Conservation (phyloP, 2,113 vertebrate species). For the Sebastes schlegelii region DNA sequence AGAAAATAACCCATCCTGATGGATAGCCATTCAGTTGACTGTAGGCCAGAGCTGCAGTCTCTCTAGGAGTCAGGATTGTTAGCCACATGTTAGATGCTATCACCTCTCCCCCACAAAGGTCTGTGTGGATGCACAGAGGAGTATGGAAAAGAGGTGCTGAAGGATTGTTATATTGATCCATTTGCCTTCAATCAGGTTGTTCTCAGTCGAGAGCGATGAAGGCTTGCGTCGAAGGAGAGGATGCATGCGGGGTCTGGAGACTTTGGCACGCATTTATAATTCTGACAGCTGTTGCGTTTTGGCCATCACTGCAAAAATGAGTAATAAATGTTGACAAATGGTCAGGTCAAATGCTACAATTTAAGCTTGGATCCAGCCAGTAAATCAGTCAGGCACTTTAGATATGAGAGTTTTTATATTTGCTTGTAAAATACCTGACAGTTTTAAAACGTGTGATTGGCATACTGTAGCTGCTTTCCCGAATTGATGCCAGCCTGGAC, state of each 20-base stretch:
- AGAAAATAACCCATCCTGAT: constrained; percentile 50
- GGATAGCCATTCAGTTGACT: constrained; percentile 44
- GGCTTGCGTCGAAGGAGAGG: neutral
- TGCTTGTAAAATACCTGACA: constrained; percentile 19
- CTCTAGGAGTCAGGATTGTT: constrained; percentile 32
- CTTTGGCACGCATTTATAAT: neutral
- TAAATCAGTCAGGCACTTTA: neutral
- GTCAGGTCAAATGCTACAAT: neutral
- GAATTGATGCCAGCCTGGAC: neutral
- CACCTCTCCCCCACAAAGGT: constrained; percentile 28
- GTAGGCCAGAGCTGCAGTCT: constrained; percentile 37
- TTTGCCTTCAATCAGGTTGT: constrained; percentile 39
- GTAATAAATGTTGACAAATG: neutral
- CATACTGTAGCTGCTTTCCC: neutral
- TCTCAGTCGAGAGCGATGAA: neutral
- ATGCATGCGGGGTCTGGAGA: neutral
- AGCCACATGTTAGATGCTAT: constrained; percentile 46
- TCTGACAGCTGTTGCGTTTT: neutral
- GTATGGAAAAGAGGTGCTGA: constrained; percentile 17
- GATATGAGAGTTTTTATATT: neutral
- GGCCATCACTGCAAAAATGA: neutral
- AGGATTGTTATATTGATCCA: constrained; percentile 41
- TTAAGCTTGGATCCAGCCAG: neutral
- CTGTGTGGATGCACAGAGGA: constrained; percentile 1
- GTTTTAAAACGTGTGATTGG: constrained; percentile 9